These are phyloP conservation scores for Coregonus clupeaformis DNA, from an alignment of 2,113 vertebrate genomes.

Conservation along the genomic window DNA sequence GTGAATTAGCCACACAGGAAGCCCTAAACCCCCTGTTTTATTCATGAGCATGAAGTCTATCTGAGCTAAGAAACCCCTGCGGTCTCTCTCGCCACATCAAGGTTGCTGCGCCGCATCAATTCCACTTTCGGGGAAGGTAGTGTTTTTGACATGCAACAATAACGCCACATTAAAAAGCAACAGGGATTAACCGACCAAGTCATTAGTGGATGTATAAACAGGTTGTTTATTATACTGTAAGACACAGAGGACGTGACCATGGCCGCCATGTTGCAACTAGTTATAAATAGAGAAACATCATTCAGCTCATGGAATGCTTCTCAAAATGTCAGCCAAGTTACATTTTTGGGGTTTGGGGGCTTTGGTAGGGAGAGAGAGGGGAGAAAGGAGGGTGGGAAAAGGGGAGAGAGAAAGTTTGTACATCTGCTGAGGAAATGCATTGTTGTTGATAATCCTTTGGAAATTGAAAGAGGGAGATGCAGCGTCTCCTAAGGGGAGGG, in stretches of 20 bases:
- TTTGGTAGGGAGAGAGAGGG: slow-evolving; percentile 29
- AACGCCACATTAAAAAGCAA: slow-evolving; percentile 56
- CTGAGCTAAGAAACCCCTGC: slow-evolving; percentile 77
- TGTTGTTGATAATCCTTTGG: slow-evolving; percentile 65
- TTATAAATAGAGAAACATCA: slow-evolving; percentile 53
- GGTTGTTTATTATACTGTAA: slow-evolving; percentile 34
- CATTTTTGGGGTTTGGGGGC: slow-evolving; percentile 29
- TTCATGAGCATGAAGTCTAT: slow-evolving; percentile 80
- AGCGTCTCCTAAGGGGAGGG: slow-evolving; percentile 31
- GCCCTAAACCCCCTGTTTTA: slow-evolving; percentile 80
- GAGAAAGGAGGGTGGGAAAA: slow-evolving; percentile 17
- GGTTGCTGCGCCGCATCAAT: slow-evolving; percentile 66
- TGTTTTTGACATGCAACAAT: slow-evolving; percentile 39
- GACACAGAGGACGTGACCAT: slow-evolving; percentile 26
- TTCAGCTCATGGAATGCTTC: slow-evolving; percentile 57
- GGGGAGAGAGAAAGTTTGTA: slow-evolving; percentile 52
- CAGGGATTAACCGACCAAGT: slow-evolving; percentile 63
- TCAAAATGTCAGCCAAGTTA: slow-evolving; percentile 50
- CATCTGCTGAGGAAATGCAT: slow-evolving; percentile 61
- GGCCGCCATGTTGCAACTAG: slow-evolving; percentile 27
- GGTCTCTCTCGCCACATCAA: slow-evolving; percentile 74
- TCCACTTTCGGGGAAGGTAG: slow-evolving; percentile 54
- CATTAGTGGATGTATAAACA: slow-evolving; percentile 63
- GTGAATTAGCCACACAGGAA: slow-evolving; percentile 78
- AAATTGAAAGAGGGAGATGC: slow-evolving; percentile 63